Evolutionary conservation across 23 tunicate genomes (phyloP).

Genomic region (Oikopleura albicans): DNA sequence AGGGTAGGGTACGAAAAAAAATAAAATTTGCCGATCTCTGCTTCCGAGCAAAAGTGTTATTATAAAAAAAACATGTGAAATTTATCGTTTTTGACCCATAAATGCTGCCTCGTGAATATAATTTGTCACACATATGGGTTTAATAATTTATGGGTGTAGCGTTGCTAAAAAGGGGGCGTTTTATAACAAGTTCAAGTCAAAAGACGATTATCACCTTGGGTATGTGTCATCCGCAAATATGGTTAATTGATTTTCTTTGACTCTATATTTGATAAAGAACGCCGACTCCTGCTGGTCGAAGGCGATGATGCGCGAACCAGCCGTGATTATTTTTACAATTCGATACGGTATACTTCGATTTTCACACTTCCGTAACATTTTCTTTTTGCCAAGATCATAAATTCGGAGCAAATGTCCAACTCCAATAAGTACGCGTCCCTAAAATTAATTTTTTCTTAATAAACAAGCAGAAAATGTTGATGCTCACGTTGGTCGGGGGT

Average conservation of each 20-base stretch:
- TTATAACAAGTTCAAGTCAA: neutral
- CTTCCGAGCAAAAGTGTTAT: too few relatives aligned
- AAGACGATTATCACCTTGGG: slow-evolving; percentile 23
- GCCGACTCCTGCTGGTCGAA: slow-evolving; percentile 82
- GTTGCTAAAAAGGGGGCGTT: too few relatives aligned
- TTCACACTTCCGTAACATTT: slow-evolving; percentile 74
- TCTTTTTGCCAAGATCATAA: slow-evolving; percentile 87
- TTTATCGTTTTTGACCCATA: too few relatives aligned
- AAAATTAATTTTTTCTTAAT: neutral
- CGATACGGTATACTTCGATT: slow-evolving; percentile 72
- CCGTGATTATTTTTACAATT: slow-evolving; percentile 44
- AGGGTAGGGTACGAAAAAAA: too few relatives aligned
- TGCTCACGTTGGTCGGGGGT: too few relatives aligned
- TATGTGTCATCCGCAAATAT: slow-evolving; percentile 96
- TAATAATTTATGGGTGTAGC: too few relatives aligned
- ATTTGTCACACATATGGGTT: too few relatives aligned
- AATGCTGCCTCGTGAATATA: too few relatives aligned
- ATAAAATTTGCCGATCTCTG: too few relatives aligned
- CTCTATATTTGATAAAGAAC: slow-evolving; percentile 70
- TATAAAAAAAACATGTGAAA: too few relatives aligned
- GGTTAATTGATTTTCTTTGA: slow-evolving; percentile 68
- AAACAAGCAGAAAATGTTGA: too few relatives aligned
- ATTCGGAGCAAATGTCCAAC: slow-evolving; percentile 63
- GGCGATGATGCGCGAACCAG: slow-evolving; percentile 73
- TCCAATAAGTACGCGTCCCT: slow-evolving; percentile 61